Percentiles rank a stretch among this genome's conserved stretches.
Conservation (phyloP, 2,113 vertebrate species). For the Charadrius vociferus region DNA sequence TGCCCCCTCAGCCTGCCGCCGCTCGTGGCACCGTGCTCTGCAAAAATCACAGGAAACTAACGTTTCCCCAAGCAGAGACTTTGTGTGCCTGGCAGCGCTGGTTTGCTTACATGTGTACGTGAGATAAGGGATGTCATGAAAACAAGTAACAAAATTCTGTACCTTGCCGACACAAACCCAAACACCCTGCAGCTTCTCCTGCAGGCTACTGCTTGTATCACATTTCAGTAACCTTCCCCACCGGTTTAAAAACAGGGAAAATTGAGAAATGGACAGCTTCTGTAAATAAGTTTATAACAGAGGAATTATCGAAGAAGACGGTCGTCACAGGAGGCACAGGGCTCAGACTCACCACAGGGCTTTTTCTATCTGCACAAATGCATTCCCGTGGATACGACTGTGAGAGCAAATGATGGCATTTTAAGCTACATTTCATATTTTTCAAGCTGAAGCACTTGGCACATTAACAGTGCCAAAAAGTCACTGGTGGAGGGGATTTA, state of each 20-base stretch:
- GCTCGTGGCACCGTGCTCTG: background rate
- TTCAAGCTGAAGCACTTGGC: background rate
- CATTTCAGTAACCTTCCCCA: background rate
- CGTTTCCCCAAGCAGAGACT: background rate
- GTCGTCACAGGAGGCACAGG: background rate
- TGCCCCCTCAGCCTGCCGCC: background rate
- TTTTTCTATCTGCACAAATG: background rate
- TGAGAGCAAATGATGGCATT: background rate
- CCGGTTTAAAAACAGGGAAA: background rate
- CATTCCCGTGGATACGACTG: background rate
- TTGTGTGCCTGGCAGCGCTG: background rate
- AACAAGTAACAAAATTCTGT: background rate
- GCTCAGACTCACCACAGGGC: background rate
- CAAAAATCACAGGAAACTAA: fast-evolving
- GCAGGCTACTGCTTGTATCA: background rate
- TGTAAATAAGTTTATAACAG: background rate
- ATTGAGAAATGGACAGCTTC: background rate
- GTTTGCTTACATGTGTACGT: background rate
- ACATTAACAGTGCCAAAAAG: background rate
- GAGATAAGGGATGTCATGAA: background rate
- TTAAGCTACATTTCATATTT: background rate
- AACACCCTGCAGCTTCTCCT: background rate
- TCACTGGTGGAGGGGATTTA: background rate
- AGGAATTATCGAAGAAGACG: background rate
- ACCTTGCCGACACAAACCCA: background rate